Conservation (phyloP, 2,888 invertebrate genomes). For the Tenthredo notha region DNA sequence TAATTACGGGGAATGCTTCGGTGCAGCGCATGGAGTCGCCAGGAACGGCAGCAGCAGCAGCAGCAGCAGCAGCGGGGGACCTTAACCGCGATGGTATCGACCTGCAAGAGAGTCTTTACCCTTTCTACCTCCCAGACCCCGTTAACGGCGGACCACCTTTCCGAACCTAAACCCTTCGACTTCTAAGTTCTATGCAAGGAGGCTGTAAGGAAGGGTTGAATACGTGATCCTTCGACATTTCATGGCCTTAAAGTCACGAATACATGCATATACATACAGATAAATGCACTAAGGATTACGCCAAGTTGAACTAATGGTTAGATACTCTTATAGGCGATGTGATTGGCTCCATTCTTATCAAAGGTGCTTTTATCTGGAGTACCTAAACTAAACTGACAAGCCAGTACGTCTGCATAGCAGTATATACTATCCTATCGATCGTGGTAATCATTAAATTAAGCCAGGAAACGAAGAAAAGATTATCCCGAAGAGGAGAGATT, state of each 20-base stretch:
- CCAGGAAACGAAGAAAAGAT: not conserved
- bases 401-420: not conserved
- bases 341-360: not conserved
- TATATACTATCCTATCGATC: not conserved
- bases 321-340: not conserved
- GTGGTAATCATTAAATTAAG: not conserved
- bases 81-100: conserved; percentile 76
- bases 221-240: conserved; percentile 63
- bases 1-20: conserved; percentile 75
- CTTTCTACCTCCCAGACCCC: conserved; percentile 51
- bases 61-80: conserved; percentile 67
- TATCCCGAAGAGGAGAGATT: not conserved
- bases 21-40: conserved; percentile 42
- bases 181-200: conserved; percentile 63
- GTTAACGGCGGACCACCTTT: conserved; percentile 49
- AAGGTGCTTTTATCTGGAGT: not conserved
- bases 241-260: conserved; percentile 5
- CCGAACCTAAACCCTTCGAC: conserved; percentile 56
- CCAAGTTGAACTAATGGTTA: not conserved
- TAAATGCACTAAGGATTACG: not conserved
- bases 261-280: not conserved
- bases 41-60: conserved; percentile 11
- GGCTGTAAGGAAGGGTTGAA: conserved; percentile 64
- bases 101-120: conserved; percentile 71
- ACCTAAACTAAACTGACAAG: not conserved